These are phyloP conservation scores for Phocoena phocoena DNA, from an alignment of 2,113 vertebrate genomes.

Conservation along the genomic window DNA sequence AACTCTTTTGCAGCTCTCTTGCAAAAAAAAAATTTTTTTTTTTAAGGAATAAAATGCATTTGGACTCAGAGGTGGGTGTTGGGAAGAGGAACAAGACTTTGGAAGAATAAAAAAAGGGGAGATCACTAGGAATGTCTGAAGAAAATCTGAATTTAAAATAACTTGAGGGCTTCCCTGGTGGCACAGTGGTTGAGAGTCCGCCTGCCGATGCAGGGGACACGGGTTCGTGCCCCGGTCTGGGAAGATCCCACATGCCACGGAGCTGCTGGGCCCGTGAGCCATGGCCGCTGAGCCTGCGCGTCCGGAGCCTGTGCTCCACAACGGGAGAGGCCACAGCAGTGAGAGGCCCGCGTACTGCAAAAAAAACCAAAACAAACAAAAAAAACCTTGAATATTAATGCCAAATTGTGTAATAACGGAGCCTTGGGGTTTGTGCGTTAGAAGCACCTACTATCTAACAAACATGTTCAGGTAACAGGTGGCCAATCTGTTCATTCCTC, in stretches of 20 bases:
- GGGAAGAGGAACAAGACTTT: not conserved
- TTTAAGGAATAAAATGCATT: not conserved
- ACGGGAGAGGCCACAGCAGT: too few species aligned
- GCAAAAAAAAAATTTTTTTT: not conserved
- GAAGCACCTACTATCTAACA: not conserved
- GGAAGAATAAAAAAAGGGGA: not conserved
- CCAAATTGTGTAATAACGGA: not conserved
- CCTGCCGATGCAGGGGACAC: too few species aligned
- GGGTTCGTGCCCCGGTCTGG: too few species aligned
- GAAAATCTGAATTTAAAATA: constrained; percentile 36
- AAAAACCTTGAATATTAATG: constrained; percentile 10
- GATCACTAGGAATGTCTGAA: not conserved
- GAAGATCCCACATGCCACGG: too few species aligned
- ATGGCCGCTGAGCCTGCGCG: too few species aligned
- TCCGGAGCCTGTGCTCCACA: too few species aligned
- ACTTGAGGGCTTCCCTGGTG: not conserved
- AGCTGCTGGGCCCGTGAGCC: too few species aligned
- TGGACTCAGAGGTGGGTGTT: not conserved
- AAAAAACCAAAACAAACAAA: not conserved
- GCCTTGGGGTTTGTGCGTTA: not conserved
- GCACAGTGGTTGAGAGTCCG: too few species aligned
- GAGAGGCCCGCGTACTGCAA: too few species aligned
- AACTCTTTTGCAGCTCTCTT: constrained; percentile 69
- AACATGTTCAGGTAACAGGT: not conserved
- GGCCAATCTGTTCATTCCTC: not conserved